Evolutionary conservation across 2,113 vertebrate genomes (phyloP).

Genomic region (Phaetusa simplex): DNA sequence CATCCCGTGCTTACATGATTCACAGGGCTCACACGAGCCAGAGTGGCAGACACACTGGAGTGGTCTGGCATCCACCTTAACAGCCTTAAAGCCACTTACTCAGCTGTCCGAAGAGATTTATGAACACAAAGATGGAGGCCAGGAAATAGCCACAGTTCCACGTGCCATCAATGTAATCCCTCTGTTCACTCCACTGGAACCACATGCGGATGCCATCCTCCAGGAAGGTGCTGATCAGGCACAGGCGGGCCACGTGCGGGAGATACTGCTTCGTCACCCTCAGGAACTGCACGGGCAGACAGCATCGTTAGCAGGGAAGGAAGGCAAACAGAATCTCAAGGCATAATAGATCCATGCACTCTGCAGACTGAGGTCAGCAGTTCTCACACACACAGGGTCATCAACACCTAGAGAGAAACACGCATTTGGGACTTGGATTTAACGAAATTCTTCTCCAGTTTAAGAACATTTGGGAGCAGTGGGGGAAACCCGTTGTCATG

Average conservation of each 20-base stretch:
- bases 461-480: background rate
- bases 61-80: background rate
- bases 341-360: background rate
- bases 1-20: background rate
- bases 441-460: background rate
- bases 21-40: background rate
- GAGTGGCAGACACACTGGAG: background rate
- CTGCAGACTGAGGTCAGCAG: background rate
- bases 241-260: slow-evolving; percentile 92
- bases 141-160: slow-evolving; percentile 95
- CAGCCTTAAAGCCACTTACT: slow-evolving; percentile 77
- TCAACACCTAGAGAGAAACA: background rate
- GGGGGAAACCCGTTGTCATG: background rate
- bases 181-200: slow-evolving; percentile 98
- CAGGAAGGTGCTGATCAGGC: slow-evolving; percentile 97
- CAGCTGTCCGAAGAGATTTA: slow-evolving; percentile 93
- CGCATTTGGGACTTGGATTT: background rate
- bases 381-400: background rate
- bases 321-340: background rate
- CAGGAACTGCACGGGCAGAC: slow-evolving; percentile 81
- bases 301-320: background rate
- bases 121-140: slow-evolving; percentile 90
- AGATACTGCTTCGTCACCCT: slow-evolving; percentile 97
- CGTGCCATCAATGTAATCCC: slow-evolving; percentile 94
- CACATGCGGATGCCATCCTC: slow-evolving; percentile 99